Base-by-base conservation (phyloP, 2,888 invertebrate genomes). In the Drosophila greeni region DNA sequence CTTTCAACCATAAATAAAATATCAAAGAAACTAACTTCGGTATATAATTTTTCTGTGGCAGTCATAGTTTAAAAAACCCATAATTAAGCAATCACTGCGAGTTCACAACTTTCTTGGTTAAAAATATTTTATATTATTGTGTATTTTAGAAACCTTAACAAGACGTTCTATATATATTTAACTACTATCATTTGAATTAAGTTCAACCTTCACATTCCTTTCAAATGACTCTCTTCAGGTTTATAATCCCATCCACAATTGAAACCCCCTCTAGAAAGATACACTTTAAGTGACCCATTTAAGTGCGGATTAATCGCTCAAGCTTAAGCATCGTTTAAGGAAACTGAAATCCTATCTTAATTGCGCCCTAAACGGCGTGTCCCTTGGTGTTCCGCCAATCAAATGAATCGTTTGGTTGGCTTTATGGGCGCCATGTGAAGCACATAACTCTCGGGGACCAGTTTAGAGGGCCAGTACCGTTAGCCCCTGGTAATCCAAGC, bases 391-490 rank as follows among this genome's bases (percentile, higher is more conserved):
- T 37, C 11, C 43, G 43, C 33, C 71, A 64, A 64, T 70, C 56
- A 66, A 68, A 66, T 61, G 33, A 54, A 69, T 65, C 65, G 64
- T 36, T 43, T 45, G 31, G 12, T 66, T 36, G 31, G 12, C 33
- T 73, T 79, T 76, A 79, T 67, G 67, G 12, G 34, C 48, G 47
- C 33, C 65, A 48, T 68, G 70, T 68, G 69, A 47, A 69, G 54
- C 47, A 48, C 72, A 74, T 78, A 70, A 74, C 49, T 84, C 70
- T 64, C 56, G 16, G 16, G 51, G 29, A 23, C 45, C 52, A 48
- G 36, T 40, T 60, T 6, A 31, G 58, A 70, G 61, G 58, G 56
- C 71, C 62, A 57, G 61, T 75, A 68, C 83, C 73, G 80, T 80
- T 82, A 66, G 43, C 40, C 55, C 33, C 64, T 34, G 62, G 73